Evolutionary conservation across 2,888 invertebrate genomes (phyloP), one percentile per base, ranked within the genome.

Genomic region (Candidula unifasciata): DNA sequence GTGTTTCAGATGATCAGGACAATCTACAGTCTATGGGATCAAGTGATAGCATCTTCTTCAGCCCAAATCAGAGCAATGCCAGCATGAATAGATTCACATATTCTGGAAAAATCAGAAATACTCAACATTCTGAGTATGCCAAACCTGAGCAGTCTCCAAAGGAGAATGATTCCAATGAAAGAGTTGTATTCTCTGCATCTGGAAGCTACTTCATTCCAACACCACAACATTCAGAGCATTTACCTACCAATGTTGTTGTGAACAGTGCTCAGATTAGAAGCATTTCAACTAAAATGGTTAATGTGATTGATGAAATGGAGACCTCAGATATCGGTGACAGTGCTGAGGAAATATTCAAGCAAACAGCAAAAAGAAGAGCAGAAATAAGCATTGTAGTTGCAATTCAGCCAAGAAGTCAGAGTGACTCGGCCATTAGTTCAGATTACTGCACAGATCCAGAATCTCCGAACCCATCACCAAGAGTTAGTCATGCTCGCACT

Each of bases 371-470:
- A 27, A 8, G 30, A 18, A 80, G 74, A 27, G 69, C 85, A 30
- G 84, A 74, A 73, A 88, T 85, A 85, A 88, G 90, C 83, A 85
- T 90, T 10, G 88, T 90, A 64, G 89, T 87, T 16, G 87, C 86
- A 52, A 83, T 91, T 27, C 87, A 90, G 60, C 84, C 86, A 3
- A 87, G 90, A 33, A 90, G 90, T 79, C 84, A 90, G 44, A 91
- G 91, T 88, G 92, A 92, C 79, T 92, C 92, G 2, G 92, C 92
- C 24, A 91, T 92, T 24, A 91, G 92, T 85, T 92, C 92, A 37
- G 92, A 92, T 85, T 91, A 87, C 84, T 78, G 27, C 33, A 92
- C 92, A 27, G 92, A 92, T 86, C 87, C 89, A 44, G 92, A 92
- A 68, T 90, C 91, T 10, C 86, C 88, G 33, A 88, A 88, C 69